Base-by-base conservation (phyloP, 2,113 vertebrate species). In the Strix uralensis region DNA sequence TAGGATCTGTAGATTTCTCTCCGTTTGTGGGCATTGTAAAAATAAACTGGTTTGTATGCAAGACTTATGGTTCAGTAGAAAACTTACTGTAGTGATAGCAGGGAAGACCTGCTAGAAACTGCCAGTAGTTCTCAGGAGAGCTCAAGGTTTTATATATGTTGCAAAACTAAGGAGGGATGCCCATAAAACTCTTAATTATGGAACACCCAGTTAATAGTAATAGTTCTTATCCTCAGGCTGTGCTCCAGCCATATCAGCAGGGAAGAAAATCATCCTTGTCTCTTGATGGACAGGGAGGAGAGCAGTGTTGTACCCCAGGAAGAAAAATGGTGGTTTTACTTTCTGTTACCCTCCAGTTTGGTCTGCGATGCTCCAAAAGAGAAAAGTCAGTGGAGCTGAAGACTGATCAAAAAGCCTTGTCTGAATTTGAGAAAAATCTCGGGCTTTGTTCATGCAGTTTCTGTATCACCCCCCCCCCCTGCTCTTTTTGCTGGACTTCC, bases 381-480 rank as follows among this genome's bases (percentile, higher is more conserved):
- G 34, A 70, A 47, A 59, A 77, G 27, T 20, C 34, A 19, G 26
- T 26, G 65, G n/a, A 72, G 46, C 52, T 75, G 32, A 90, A 54
- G 77, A 15, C 7, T 73, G 32, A 36, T 82, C 30, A 46, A 26
- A 46, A 70, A 75, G 13, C 34, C 1, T 0, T 26, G 19, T 59
- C 51, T 72, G 59, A 69, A 91, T 46, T 30, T 55, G 42, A 81
- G 73, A 61, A 44, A 79, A 42, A 26, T 26, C 34, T 61, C 6
- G 4, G 67, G 15, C 38, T 80, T 86, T n/a, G 20, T 25, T 87
- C 10, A 2, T 30, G 25, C 8, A 18, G 13, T 38, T 88, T 67
- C 32, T 83, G 11, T 1, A 6, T 66, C 12, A 23, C 3, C 0
- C 0, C 1, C 0, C 0, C 1, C 40, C 13, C 8, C 2, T 2